Evolutionary conservation across 2,113 vertebrate genomes (phyloP), one percentile per base, ranked within the genome.

Genomic region (Gambusia holbrooki): DNA sequence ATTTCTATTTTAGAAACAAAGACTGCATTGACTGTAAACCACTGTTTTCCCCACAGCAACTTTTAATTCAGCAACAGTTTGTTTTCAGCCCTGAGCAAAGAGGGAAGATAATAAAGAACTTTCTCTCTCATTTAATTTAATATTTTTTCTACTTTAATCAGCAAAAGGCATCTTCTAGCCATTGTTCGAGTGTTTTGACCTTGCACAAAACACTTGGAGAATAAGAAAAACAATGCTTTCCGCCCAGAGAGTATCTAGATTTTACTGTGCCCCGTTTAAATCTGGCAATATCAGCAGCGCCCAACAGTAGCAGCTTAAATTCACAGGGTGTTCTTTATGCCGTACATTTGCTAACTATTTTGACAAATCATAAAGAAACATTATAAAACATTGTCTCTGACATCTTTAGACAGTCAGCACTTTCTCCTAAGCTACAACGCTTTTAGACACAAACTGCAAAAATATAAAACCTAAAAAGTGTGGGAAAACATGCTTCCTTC

Each of bases 61-160:
- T 78, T 78, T 82, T 35, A 71, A 74, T 71, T 86, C 64, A 69
- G 61, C 74, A 87, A 74, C 74, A 76, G 62, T 32, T 71, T 28
- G 73, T 62, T 85, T 88, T 86, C 63, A 78, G 85, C 89, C 86
- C 62, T 81, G 45, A 90, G 85, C 90, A 80, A 85, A 62, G 29
- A 76, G 40, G 66, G 62, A 51, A 82, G 66, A 90, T 80, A 84
- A 81, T 68, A 73, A 45, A 78, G 72, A 29, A 27, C 68, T 79
- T 73, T 84, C 74, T 77, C 76, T 83, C 84, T 62, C 84, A 66
- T 75, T 80, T 27, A 85, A 69, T 88, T 86, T 80, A 87, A 87
- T 90, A 88, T 86, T 76, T 85, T 85, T 90, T 85, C 75, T 81
- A 74, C 82, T 90, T 91, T 90, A 81, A 89, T 89, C 85, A 87